Evolutionary conservation across 1,140 invertebrate genomes (phyloP), one percentile per base, ranked within the genome.

Genomic region (Uloborus diversus): DNA sequence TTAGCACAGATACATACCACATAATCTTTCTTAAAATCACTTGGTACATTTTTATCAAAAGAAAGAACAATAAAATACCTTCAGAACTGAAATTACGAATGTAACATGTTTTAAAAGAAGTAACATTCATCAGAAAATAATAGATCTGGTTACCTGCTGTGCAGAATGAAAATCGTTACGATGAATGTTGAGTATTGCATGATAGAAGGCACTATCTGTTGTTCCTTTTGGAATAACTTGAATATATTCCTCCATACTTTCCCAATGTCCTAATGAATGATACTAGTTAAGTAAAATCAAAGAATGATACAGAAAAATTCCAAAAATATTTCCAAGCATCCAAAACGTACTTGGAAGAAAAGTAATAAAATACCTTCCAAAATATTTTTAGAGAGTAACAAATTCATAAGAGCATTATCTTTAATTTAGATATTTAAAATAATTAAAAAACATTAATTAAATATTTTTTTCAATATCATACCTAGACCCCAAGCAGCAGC

Each of bases 121-220:
- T n/a, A n/a, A n/a, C n/a, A n/a, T n/a, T n/a, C n/a, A n/a, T n/a
- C n/a, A n/a, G n/a, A n/a, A n/a, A n/a, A n/a, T n/a, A n/a, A n/a
- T n/a, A n/a, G n/a, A n/a, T n/a, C n/a, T n/a, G n/a, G n/a, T n/a
- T n/a, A 87, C 83, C 83, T 86, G 83, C 71, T 91, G 89, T 17
- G 91, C 92, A 62, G 87, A 68, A 56, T 86, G 89, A 85, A 93
- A 99, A 81, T 98, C 91, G 47, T 93, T 92, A 71, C 93, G 91
- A 83, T 98, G 95, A 47, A 99, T 93, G 14, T 94, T 92, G 9
- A 99, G 87, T n/a, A 99, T 95, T 0, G 97, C 96, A 80, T 96
- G 88, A 85, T 98, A 98, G 87, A 99, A 99, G 0, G 95, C 93
- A 1, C 96, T 96, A 85, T 99, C 97, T 85, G 95, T 95, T 0